Evolutionary conservation across 2,888 invertebrate species (phyloP), one percentile per base, ranked within the genome.

Genomic region (Pedicia rivosa): DNA sequence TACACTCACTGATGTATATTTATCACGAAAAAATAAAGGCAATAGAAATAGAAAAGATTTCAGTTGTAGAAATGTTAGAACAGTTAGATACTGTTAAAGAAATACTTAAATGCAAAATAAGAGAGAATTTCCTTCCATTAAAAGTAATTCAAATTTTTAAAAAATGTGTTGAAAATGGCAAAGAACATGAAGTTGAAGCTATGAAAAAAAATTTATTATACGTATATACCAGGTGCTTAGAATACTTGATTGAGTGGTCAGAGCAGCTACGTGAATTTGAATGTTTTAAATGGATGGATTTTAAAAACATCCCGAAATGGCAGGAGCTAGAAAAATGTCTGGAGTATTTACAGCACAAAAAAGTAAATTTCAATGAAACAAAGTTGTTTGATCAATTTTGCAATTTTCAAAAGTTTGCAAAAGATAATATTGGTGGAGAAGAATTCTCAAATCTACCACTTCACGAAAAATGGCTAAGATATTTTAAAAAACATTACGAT

Each of bases 21-120:
- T 31, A 31, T 19, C 8, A 17, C 12, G 31, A 31, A 19, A 31
- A 31, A 31, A 31, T 31, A n/a, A 31, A 31, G 10, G 19, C n/a
- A 19, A 19, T 31, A 4, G 31, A 31, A 31, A 19, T 9, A 19
- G 31, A 31, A 31, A 17, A 12, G 10, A 31, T 19, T 31, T 31
- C 8, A 19, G 17, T 31, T 10, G n/a, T 31, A 10, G 31, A 31
- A 31, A 12, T 31, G 19, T 19, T 31, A 12, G 19, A n/a, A 19
- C 17, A 10, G 4, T 5, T 31, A 12, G n/a, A 31, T 19, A 19
- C 10, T 19, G n/a, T 19, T 17, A 19, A 31, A 31, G 19, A 17
- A 19, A 19, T 10, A n/a, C n/a, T 31, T 9, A 31, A 31, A 5
- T 4, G 10, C 5, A 31, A 12, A 19, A 31, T 17, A 19, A 20